Conservation (phyloP, 2,113 vertebrate species). For the Muntiacus reevesi region DNA sequence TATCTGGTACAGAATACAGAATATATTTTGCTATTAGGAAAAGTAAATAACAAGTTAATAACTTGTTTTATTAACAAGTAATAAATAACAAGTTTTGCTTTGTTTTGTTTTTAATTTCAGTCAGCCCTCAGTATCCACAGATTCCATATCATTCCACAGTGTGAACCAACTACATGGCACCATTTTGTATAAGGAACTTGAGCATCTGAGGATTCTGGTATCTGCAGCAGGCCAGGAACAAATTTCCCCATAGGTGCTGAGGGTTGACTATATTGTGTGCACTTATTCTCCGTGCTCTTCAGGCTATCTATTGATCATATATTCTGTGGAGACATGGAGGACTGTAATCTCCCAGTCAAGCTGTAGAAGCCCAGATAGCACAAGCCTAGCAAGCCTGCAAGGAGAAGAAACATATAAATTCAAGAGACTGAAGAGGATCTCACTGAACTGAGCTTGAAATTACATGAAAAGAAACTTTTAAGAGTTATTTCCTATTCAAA, state of each 20-base stretch:
- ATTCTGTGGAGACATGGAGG: not conserved
- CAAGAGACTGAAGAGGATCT: slow-evolving; percentile 35
- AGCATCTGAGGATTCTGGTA: not conserved
- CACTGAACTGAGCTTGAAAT: slow-evolving; percentile 30
- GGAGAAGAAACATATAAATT: slow-evolving; percentile 33
- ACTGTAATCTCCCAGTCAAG: not conserved
- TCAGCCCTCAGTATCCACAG: not conserved
- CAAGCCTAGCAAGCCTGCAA: not conserved
- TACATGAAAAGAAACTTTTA: slow-evolving; percentile 68
- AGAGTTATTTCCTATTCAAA: slow-evolving; percentile 66
- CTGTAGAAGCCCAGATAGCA: not conserved
- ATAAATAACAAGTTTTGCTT: not conserved
- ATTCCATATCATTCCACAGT: not conserved
- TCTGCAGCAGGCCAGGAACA: not conserved
- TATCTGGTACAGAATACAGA: not conserved
- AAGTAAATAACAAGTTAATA: not conserved
- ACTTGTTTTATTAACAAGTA: too few species aligned
- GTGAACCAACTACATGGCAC: not conserved
- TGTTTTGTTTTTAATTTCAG: not conserved
- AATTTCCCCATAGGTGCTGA: not conserved
- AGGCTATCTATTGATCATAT: not conserved
- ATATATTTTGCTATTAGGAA: not conserved
- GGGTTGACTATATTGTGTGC: not conserved
- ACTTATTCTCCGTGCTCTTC: not conserved
- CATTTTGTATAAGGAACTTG: not conserved